These are phyloP conservation scores for Melanogrammus aeglefinus DNA, from an alignment of 2,797 vertebrate species.

Conservation along the genomic window DNA sequence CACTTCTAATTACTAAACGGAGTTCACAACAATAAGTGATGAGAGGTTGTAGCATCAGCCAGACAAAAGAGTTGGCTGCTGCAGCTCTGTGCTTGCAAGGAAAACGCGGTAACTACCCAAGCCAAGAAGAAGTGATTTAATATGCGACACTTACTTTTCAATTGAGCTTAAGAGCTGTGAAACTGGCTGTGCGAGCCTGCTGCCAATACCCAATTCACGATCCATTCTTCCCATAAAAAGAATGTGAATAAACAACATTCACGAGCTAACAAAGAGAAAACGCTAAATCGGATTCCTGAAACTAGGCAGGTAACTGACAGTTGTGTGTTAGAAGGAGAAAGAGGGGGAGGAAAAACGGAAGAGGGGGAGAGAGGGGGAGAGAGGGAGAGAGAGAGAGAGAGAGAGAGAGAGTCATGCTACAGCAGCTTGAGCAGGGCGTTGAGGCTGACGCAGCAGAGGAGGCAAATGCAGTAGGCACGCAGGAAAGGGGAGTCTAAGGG, in stretches of 20 bases:
- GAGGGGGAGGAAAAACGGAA: constrained; percentile 1
- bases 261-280: constrained; percentile 29
- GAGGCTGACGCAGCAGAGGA: constrained; percentile 77
- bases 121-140: background rate
- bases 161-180: background rate
- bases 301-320: constrained; percentile 32
- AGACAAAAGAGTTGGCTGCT: background rate
- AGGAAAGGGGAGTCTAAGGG: constrained; percentile 91
- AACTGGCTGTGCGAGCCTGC: background rate
- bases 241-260: background rate
- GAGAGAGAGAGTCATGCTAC: constrained; percentile 58
- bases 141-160: constrained; percentile 41
- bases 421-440: constrained; percentile 73
- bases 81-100: background rate
- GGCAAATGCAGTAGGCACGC: constrained; percentile 79
- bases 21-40: constrained; percentile 7
- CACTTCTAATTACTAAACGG: background rate
- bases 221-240: background rate
- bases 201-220: background rate
- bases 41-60: background rate
- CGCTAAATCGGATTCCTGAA: constrained; percentile 51
- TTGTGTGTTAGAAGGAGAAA: constrained; percentile 34
- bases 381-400: constrained; percentile 24
- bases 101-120: background rate
- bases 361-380: constrained; percentile 12